Conservation (phyloP, 2,888 invertebrate species). For the Notodonta dromedarius region DNA sequence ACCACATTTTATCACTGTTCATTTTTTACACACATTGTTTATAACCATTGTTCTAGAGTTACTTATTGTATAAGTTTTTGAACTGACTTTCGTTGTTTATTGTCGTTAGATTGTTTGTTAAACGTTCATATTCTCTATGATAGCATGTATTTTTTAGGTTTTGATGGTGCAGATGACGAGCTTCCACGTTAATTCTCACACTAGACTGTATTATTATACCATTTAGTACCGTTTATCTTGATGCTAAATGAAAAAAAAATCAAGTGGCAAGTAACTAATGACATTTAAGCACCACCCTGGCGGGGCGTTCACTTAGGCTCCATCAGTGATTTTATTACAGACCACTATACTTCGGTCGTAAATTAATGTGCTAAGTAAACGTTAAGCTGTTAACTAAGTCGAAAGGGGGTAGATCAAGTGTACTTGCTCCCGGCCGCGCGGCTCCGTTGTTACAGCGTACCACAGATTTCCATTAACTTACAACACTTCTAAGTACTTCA, state of each 20-base stretch:
- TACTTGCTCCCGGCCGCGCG: conserved; percentile 21
- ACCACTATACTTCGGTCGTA: conserved; percentile 2
- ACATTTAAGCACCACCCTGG: neutral
- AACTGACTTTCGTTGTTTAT: neutral
- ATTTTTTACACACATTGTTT: conserved; percentile 18
- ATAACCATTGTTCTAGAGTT: conserved; percentile 13
- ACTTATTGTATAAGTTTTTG: neutral
- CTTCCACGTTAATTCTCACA: conserved; percentile 45
- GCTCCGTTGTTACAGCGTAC: conserved; percentile 35
- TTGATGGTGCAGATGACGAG: conserved; percentile 18
- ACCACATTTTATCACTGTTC: conserved; percentile 15
- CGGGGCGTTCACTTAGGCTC: neutral
- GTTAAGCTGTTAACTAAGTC: conserved; percentile 33
- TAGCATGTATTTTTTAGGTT: neutral
- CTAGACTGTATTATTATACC: neutral
- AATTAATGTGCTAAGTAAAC: conserved; percentile 32
- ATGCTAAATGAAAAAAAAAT: neutral
- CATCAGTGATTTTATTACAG: conserved; percentile 6
- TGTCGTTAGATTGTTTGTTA: conserved; percentile 22
- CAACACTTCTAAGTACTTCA: conserved; percentile 41
- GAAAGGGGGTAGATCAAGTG: conserved; percentile 27
- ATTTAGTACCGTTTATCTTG: no score
- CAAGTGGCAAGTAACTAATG: conserved; percentile 1
- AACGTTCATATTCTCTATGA: conserved; percentile 25
- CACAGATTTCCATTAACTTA: conserved; percentile 61